These are phyloP conservation scores for Phataginus tetradactyla DNA, from an alignment of 2,797 vertebrate genomes.

Conservation along the genomic window DNA sequence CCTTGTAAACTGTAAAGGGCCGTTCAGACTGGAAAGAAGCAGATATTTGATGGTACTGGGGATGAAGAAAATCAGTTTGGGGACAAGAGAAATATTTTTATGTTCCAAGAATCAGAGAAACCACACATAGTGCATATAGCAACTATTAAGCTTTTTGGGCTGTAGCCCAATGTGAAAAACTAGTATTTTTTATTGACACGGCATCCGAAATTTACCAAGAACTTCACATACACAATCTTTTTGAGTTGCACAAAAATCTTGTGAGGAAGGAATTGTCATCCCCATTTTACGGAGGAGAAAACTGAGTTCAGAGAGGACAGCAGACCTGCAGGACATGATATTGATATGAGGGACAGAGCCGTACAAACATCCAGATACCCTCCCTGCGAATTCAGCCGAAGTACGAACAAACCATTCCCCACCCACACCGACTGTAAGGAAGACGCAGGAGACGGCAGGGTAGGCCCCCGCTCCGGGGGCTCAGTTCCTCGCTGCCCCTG, in stretches of 20 bases:
- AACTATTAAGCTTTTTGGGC: neutral
- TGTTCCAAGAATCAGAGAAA: neutral
- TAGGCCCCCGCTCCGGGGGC: rapidly evolving
- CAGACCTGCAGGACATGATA: neutral
- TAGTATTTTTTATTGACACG: neutral
- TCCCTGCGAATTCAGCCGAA: neutral
- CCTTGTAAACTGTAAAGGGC: neutral
- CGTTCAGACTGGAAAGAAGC: neutral
- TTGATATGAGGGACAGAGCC: neutral
- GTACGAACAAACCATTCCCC: neutral
- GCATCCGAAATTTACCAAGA: neutral
- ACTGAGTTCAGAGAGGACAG: neutral
- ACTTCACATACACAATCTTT: neutral
- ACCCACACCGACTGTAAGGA: rapidly evolving
- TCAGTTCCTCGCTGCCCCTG: rapidly evolving
- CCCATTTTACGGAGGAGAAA: neutral
- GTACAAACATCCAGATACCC: neutral
- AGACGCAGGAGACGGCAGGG: rapidly evolving
- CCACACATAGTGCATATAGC: neutral
- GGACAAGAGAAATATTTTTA: neutral
- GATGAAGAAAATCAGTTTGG: neutral
- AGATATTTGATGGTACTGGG: neutral
- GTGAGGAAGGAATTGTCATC: neutral
- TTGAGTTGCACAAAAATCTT: neutral
- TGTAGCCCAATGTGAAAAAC: neutral